These are phyloP conservation scores for Pelmatolapia mariae DNA, from an alignment of 2,113 vertebrate species.

Conservation along the genomic window DNA sequence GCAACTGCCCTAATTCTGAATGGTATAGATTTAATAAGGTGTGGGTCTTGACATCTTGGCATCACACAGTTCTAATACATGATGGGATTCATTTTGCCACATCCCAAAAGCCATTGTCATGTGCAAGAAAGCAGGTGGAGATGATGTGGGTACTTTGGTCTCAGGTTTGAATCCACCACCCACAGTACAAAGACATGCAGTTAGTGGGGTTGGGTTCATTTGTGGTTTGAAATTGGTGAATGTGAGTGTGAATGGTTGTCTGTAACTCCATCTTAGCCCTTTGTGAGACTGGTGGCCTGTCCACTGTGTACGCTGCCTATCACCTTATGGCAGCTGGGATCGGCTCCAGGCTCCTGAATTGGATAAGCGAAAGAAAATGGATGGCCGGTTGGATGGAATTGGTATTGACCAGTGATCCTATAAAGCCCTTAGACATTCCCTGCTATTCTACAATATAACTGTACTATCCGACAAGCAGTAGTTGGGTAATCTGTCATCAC, in stretches of 20 bases:
- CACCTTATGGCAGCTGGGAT: not conserved
- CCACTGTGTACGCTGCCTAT: not conserved
- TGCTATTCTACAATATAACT: not conserved
- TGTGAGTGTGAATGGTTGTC: not conserved
- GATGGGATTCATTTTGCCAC: not conserved
- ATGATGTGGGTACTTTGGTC: not conserved
- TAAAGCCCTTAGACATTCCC: not conserved
- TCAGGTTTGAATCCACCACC: not conserved
- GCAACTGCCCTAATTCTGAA: not conserved
- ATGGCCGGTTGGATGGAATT: not conserved
- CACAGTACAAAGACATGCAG: not conserved
- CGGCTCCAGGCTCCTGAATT: not conserved
- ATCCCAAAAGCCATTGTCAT: not conserved
- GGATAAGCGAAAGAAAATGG: not conserved
- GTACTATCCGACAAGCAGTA: not conserved
- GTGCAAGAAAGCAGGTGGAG: not conserved
- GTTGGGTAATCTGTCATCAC: not conserved
- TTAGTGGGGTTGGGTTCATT: not conserved
- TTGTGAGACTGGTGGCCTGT: not conserved
- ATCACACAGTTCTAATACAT: not conserved
- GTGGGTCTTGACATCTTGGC: not conserved
- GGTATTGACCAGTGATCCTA: not conserved
- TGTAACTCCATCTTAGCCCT: not conserved
- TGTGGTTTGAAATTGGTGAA: not conserved
- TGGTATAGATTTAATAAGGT: not conserved